Evolutionary conservation across 2,113 vertebrate genomes (phyloP).

Genomic region (Callionymus lyra): DNA sequence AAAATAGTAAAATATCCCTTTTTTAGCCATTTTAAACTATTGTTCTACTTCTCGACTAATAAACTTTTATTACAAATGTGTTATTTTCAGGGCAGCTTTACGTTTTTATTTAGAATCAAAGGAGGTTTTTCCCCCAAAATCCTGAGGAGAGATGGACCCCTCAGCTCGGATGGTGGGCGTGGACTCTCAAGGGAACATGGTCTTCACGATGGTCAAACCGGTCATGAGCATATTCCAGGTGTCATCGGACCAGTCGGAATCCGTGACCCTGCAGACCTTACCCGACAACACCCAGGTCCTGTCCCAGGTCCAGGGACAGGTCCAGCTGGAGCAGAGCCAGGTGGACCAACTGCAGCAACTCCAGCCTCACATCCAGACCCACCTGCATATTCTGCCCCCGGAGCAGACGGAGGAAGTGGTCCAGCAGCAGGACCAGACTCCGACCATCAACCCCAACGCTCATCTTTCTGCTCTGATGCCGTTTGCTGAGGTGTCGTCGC

Average conservation of each 20-base stretch:
- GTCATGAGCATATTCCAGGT: conserved; percentile 59
- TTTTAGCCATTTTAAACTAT: too few species aligned
- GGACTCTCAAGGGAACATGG: conserved; percentile 55
- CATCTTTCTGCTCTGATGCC: conserved; percentile 40
- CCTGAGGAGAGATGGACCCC: conserved; percentile 41
- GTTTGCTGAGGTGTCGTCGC: conserved; percentile 69
- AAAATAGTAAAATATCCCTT: too few species aligned
- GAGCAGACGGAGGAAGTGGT: conserved; percentile 16
- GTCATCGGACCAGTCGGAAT: conserved; percentile 41
- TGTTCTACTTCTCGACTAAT: too few species aligned
- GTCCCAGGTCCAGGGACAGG: conserved; percentile 33
- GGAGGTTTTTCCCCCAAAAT: not conserved
- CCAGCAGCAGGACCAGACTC: conserved; percentile 30
- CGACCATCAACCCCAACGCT: conserved; percentile 7
- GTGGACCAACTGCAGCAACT: conserved; percentile 46
- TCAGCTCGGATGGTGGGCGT: conserved; percentile 40
- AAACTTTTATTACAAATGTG: too few species aligned
- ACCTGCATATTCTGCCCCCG: conserved; percentile 37
- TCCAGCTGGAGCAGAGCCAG: conserved; percentile 34
- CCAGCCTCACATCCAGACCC: conserved; percentile 36
- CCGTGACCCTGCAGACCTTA: conserved; percentile 35
- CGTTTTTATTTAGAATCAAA: too few species aligned
- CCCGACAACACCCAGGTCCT: conserved; percentile 42
- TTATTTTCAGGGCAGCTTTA: too few species aligned
- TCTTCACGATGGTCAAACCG: conserved; percentile 56